Evolutionary conservation across 2,113 vertebrate genomes (phyloP).

Genomic region (Charina bottae): DNA sequence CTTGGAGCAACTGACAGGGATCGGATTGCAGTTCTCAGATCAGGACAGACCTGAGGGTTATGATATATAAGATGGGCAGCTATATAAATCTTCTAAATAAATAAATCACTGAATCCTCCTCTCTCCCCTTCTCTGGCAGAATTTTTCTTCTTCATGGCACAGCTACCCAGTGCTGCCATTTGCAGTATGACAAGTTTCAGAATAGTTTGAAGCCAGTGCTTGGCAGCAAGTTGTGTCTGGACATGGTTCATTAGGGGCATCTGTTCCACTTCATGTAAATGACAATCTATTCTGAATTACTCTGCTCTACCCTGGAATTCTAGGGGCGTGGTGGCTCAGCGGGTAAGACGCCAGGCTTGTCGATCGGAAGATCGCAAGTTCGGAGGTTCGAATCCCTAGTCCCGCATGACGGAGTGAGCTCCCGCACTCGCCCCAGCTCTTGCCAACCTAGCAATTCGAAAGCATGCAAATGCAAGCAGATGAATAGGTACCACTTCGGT

Average conservation of each 20-base stretch:
- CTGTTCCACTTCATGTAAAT: neutral
- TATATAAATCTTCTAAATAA: neutral
- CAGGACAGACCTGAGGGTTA: neutral
- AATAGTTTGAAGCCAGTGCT: neutral
- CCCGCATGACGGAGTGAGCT: no score
- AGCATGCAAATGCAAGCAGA: no score
- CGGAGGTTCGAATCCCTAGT: no score
- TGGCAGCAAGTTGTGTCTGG: neutral
- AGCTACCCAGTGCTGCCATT: neutral
- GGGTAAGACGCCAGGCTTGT: no score
- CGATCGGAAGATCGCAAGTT: no score
- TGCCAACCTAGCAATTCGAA: no score
- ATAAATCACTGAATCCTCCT: neutral
- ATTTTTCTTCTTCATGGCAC: neutral
- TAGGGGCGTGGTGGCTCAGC: no score
- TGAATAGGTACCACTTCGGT: no score
- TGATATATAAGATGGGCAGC: neutral
- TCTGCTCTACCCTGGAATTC: neutral
- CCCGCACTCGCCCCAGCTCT: no score
- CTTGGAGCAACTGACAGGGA: neutral
- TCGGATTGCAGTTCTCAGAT: neutral
- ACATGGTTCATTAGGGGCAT: neutral
- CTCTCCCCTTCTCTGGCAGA: neutral
- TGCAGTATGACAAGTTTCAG: neutral
- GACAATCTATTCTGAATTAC: neutral